Evolutionary conservation across 2,797 vertebrate genomes (phyloP).

Genomic region (Manis javanica): DNA sequence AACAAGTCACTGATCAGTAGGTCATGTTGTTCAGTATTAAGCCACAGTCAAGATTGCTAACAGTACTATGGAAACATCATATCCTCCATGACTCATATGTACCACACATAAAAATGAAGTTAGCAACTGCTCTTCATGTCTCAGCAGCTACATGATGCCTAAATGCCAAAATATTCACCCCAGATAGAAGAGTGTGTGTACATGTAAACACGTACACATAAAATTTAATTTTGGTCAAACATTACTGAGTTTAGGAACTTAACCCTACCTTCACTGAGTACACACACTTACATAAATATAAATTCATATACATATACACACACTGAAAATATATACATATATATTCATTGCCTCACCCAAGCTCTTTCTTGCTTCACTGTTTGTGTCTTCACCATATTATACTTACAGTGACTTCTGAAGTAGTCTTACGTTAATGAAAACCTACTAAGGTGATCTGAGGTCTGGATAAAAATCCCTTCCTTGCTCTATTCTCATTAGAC

Average conservation of each 20-base stretch:
- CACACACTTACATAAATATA: background rate
- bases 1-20: background rate
- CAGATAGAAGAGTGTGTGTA: background rate
- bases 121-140: background rate
- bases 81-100: background rate
- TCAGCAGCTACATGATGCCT: background rate
- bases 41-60: constrained; percentile 16
- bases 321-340: background rate
- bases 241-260: too few species aligned
- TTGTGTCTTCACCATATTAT: background rate
- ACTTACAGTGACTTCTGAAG: background rate
- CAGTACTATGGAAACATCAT: constrained; percentile 19
- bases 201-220: too few species aligned
- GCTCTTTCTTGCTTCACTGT: background rate
- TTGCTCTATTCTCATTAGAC: background rate
- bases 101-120: constrained; percentile 12
- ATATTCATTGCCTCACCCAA: background rate
- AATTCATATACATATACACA: background rate
- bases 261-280: too few species aligned
- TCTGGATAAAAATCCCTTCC: constrained; percentile 7
- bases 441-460: background rate
- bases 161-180: background rate
- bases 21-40: constrained; percentile 24
- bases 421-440: background rate
- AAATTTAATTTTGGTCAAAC: too few species aligned